These are phyloP conservation scores for Pachypanchax playfairii DNA, from an alignment of 2,113 vertebrate species.

Conservation along the genomic window DNA sequence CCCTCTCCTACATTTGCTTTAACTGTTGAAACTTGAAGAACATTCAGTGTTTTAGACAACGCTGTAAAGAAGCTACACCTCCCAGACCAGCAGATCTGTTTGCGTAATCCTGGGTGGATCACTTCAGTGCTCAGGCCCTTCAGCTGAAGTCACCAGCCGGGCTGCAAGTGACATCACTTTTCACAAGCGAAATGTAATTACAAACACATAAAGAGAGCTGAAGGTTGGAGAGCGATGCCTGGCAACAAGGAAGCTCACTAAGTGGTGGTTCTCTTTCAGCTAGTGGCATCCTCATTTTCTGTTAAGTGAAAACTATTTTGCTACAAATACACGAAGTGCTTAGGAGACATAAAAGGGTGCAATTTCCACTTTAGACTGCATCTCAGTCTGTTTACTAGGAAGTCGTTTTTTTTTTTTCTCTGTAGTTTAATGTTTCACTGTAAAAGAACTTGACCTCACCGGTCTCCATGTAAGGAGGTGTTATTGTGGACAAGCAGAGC, in stretches of 20 bases:
- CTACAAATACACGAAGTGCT: slow-evolving; percentile 30
- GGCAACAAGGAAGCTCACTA: slow-evolving; percentile 18
- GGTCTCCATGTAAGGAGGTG: slow-evolving; percentile 4
- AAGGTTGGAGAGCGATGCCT: slow-evolving; percentile 34
- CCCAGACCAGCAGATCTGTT: slow-evolving; percentile 52
- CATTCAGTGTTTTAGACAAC: slow-evolving; percentile 37
- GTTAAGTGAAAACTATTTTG: slow-evolving; percentile 41
- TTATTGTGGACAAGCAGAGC: slow-evolving; percentile 28
- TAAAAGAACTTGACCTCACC: slow-evolving; percentile 31
- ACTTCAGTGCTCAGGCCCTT: slow-evolving; percentile 50
- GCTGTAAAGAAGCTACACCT: slow-evolving; percentile 46
- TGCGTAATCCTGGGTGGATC: slow-evolving; percentile 75
- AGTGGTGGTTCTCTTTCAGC: slow-evolving; percentile 49
- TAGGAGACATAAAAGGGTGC: slow-evolving; percentile 30
- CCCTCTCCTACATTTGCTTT: slow-evolving; percentile 15
- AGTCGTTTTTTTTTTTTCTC: slow-evolving; percentile 3
- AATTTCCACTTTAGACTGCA: slow-evolving; percentile 30
- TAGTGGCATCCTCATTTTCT: slow-evolving; percentile 46
- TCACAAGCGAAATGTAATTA: slow-evolving; percentile 62
- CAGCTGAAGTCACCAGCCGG: slow-evolving; percentile 61
- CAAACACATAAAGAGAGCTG: slow-evolving; percentile 47
- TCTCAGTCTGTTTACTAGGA: slow-evolving; percentile 42
- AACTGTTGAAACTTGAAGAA: slow-evolving; percentile 41
- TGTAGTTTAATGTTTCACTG: slow-evolving; percentile 33
- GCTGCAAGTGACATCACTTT: slow-evolving; percentile 65